Conservation (phyloP, 2,888 invertebrate genomes). For the Polyommatus icarus region DNA sequence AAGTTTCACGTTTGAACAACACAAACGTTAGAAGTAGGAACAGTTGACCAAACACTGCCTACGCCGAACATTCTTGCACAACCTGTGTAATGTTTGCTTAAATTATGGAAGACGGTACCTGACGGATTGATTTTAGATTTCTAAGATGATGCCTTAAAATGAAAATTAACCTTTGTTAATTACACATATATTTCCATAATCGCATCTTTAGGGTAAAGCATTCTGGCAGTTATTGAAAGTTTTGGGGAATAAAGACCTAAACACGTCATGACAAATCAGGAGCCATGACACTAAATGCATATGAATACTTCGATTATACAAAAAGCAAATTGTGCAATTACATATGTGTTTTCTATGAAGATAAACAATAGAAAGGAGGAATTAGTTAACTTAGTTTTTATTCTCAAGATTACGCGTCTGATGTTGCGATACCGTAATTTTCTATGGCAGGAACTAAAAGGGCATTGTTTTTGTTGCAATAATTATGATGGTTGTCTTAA, state of each 20-base stretch:
- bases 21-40: slow-evolving; percentile 8
- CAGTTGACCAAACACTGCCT: slow-evolving; percentile 24
- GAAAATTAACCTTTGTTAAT: neutral
- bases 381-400: slow-evolving; percentile 5
- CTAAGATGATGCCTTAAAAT: neutral
- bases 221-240: no score
- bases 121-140: neutral
- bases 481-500: slow-evolving; percentile 10
- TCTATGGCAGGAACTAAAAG: slow-evolving; percentile 9
- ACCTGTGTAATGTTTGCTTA: neutral
- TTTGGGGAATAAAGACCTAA: no score
- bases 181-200: neutral
- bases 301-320: neutral
- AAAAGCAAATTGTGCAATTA: neutral
- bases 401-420: slow-evolving; percentile 4
- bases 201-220: no score
- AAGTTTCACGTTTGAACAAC: slow-evolving; percentile 8
- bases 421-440: slow-evolving; percentile 11
- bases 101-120: neutral
- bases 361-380: slow-evolving; percentile 14
- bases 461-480: slow-evolving; percentile 23
- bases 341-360: neutral
- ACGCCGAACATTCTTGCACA: slow-evolving; percentile 17
- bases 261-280: no score
- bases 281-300: no score